These are phyloP conservation scores for Melikaiella ostensackeni DNA, from an alignment of 2,888 invertebrate genomes.

Conservation along the genomic window DNA sequence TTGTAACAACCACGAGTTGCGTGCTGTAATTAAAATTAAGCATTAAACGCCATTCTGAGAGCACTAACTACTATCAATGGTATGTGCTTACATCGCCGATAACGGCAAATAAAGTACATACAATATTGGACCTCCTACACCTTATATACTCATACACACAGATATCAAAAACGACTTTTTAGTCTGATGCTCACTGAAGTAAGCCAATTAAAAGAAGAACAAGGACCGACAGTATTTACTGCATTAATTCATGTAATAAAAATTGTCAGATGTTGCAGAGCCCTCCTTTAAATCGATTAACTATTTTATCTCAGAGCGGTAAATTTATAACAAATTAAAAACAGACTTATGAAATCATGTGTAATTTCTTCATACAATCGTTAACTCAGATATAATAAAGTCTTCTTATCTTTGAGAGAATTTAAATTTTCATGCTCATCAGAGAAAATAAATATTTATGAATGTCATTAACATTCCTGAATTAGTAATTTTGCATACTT, in stretches of 20 bases:
- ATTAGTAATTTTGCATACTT: conserved; percentile 9
- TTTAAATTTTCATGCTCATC: neutral
- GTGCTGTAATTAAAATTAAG: conserved; percentile 23
- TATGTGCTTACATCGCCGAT: conserved; percentile 1
- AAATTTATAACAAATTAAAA: neutral
- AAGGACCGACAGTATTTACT: neutral
- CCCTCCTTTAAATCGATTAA: neutral
- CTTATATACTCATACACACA: conserved; percentile 6
- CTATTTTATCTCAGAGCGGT: neutral
- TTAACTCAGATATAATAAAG: conserved; percentile 2
- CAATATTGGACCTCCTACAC: conserved; percentile 34
- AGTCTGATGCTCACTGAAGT: neutral
- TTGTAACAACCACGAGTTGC: neutral
- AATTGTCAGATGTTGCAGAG: neutral
- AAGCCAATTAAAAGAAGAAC: conserved; percentile 2
- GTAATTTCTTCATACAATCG: neutral
- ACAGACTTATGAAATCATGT: conserved; percentile 5
- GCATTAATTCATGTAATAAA: neutral
- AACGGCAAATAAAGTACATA: conserved; percentile 24
- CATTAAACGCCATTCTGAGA: conserved; percentile 20
- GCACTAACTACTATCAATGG: conserved; percentile 25
- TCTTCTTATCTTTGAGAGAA: neutral
- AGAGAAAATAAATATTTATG: conserved; percentile 7
- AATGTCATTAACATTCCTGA: conserved; percentile 14
- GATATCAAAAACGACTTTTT: conserved; percentile 19